Evolutionary conservation across 2,888 invertebrate genomes (phyloP), one percentile per base, ranked within the genome.

Genomic region (Ormyrus thymus): DNA sequence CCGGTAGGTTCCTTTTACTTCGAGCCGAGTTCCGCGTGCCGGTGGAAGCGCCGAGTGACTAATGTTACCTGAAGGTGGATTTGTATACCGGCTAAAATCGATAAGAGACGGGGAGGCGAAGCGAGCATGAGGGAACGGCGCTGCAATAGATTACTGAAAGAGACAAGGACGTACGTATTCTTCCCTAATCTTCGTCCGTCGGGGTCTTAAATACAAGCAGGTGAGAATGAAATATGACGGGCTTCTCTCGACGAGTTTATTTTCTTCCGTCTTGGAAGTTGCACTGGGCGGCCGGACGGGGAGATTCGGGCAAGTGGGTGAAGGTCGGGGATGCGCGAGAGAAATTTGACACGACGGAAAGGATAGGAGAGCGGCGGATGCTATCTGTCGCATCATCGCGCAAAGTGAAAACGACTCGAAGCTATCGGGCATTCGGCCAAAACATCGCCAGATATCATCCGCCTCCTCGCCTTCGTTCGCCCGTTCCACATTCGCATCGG

Each of bases 71-170:
- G 83, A 84, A 86, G 84, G 84, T 84, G 85, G 85, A 87, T 88
- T 88, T 87, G 88, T 87, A 86, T 87, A 87, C 86, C 81, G 11
- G 78, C 55, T 61, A 83, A 85, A 87, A 88, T 88, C 87, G 88
- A 88, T 88, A 87, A 86, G 84, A 29, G 81, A 74, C 83, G 81
- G 64, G 68, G 58, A 69, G 64, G 43, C 15, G 45, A 11, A 11
- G 71, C 46, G 13, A 13, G 29, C 4, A 29, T 29, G 43, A 55
- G 50, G 43, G 53, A 43, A 7, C 11, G 73, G 56, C n/a, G 45
- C 51, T 46, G 73, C 75, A 68, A 51, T 76, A 58, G 79, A 78
- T 73, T 46, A 73, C 55, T 29, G 69, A 46, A 46, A 61, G 46
- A 66, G 73, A 70, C 78, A 69, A 78, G 68, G 76, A 79, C 78